phyloP scores from a whole-genome alignment of 2,797 vertebrate genomes.

The Delichon dasypus region DNA sequence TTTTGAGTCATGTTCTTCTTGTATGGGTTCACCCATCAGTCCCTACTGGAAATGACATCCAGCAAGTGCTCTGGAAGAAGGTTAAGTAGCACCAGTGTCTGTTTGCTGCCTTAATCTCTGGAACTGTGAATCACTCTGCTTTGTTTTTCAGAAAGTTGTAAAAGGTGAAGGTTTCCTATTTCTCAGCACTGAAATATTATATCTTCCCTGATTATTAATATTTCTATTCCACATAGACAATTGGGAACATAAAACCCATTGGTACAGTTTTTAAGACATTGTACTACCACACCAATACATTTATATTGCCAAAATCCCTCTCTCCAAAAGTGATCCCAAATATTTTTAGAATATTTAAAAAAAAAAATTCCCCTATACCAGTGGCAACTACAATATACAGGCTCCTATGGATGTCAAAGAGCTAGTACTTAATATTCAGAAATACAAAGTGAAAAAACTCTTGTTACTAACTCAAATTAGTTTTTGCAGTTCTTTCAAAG shows the following conservation, averaged over 20 bases:
- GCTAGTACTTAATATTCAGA: not conserved
- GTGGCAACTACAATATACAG: not conserved
- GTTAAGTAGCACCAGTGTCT: not conserved
- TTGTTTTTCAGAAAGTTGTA: not conserved
- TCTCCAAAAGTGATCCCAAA: not conserved
- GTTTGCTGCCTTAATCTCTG: not conserved
- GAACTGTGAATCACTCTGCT: not conserved
- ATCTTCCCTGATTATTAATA: not conserved
- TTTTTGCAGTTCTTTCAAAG: not conserved
- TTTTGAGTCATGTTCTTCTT: slow-evolving; percentile 10
- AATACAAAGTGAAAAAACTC: not conserved
- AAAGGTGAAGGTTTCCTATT: not conserved
- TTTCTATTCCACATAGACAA: not conserved
- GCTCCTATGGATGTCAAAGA: not conserved
- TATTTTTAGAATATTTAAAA: not conserved
- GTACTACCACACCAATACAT: not conserved
- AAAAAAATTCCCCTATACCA: not conserved
- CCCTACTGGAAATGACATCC: not conserved
- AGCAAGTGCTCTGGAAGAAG: not conserved
- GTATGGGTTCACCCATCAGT: not conserved
- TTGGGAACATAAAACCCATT: not conserved
- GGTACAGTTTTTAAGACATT: not conserved
- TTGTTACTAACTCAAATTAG: not conserved
- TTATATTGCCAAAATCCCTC: not conserved
- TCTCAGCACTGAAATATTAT: not conserved